These are phyloP conservation scores for Thymelicus lineola DNA, from an alignment of 2,888 invertebrate genomes.

Conservation along the genomic window DNA sequence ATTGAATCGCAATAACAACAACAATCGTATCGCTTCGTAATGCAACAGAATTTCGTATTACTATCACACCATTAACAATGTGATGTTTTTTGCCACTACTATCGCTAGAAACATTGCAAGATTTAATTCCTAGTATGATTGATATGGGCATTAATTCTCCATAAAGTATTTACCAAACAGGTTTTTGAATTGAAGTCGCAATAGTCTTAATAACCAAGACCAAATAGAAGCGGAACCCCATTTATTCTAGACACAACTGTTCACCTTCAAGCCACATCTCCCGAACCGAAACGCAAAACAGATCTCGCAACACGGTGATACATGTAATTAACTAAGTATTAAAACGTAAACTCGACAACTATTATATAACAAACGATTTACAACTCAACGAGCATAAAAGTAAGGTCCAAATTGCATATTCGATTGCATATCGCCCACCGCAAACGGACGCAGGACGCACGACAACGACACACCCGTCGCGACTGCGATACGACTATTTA, in stretches of 20 bases:
- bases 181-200: no score
- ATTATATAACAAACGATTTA: constrained; percentile 9
- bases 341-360: constrained; percentile 20
- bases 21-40: no score
- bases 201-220: not conserved
- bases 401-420: constrained; percentile 31
- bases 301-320: constrained; percentile 6
- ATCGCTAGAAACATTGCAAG: no score
- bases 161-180: no score
- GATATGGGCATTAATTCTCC: no score
- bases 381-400: constrained; percentile 16
- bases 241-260: not conserved
- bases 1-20: no score
- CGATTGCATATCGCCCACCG: constrained; percentile 24
- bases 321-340: constrained; percentile 14
- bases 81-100: no score
- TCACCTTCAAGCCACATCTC: not conserved
- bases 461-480: constrained; percentile 1
- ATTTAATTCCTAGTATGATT: no score
- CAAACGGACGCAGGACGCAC: not conserved
- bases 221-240: not conserved
- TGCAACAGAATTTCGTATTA: no score
- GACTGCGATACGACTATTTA: no score
- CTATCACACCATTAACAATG: no score
- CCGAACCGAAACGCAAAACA: constrained; percentile 9